A percentile compares a stretch with the other conserved stretches of the same genome.
Conservation (phyloP, 2,888 invertebrate genomes). For the Netelia melanura region DNA sequence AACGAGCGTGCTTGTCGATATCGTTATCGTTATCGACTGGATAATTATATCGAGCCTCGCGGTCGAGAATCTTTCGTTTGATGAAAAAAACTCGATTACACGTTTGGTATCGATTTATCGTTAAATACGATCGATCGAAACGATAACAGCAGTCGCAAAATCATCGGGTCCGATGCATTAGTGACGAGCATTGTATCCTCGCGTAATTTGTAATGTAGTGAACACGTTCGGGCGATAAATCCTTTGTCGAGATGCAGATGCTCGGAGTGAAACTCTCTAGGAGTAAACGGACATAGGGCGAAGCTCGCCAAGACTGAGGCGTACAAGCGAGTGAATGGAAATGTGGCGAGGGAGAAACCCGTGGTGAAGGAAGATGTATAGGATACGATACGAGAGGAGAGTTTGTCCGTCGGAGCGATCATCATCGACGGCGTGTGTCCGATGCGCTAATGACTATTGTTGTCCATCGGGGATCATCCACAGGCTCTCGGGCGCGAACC, state of each 20-base stretch:
- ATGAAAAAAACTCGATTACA: not conserved
- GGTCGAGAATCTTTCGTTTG: not conserved
- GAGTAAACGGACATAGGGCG: not conserved
- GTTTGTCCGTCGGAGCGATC: conserved; percentile 75
- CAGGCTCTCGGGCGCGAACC: conserved; percentile 72
- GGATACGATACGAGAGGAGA: conserved; percentile 59
- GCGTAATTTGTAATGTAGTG: conserved; percentile 34
- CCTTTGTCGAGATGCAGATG: conserved; percentile 74
- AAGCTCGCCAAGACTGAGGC: conserved; percentile 41
- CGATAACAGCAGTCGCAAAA: conserved; percentile 47
- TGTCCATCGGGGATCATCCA: conserved; percentile 80
- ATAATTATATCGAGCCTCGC: not conserved
- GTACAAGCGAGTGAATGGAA: conserved; percentile 58
- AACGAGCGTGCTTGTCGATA: conserved; percentile 22
- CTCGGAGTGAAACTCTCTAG: conserved; percentile 46
- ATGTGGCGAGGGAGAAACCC: conserved; percentile 31
- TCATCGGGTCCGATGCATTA: conserved; percentile 32
- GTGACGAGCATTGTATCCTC: conserved; percentile 43
- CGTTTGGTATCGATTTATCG: not conserved
- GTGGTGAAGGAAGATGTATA: conserved; percentile 28
- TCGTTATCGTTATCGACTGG: conserved; percentile 43
- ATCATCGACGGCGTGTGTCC: conserved; percentile 73
- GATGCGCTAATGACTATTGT: conserved; percentile 83
- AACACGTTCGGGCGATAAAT: conserved; percentile 40
- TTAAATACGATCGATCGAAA: conserved; percentile 26